A percentile compares a stretch with the other conserved stretches of the same genome.
These are phyloP conservation scores for Gryon sp. DNA, from an alignment of 1,140 invertebrate genomes.

Conservation along the genomic window DNA sequence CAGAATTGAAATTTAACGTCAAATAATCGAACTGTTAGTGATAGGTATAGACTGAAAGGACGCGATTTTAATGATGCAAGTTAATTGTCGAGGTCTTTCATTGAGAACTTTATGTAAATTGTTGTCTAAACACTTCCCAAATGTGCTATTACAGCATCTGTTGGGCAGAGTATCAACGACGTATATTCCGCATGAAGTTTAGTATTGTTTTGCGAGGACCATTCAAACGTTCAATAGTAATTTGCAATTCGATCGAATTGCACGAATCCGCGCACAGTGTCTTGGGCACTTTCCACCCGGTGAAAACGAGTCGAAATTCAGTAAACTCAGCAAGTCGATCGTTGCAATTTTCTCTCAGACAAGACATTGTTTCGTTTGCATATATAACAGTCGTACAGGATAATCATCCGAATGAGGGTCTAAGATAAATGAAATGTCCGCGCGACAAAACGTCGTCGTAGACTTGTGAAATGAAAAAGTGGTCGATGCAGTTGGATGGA, in stretches of 20 bases:
- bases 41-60: slow-evolving; percentile 14
- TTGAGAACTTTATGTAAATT: slow-evolving; percentile 49
- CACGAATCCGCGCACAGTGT: slow-evolving; percentile 35
- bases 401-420: slow-evolving; percentile 31
- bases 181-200: slow-evolving; percentile 44
- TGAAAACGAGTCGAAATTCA: slow-evolving; percentile 37
- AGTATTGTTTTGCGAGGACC: slow-evolving; percentile 33
- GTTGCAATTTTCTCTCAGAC: slow-evolving; percentile 46
- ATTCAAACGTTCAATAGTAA: slow-evolving; percentile 54
- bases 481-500: no score
- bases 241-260: slow-evolving; percentile 56
- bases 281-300: slow-evolving; percentile 11
- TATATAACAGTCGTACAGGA: slow-evolving; percentile 31
- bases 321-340: slow-evolving; percentile 52
- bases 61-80: slow-evolving; percentile 10
- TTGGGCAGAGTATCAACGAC: slow-evolving; percentile 24
- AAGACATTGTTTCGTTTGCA: slow-evolving; percentile 44
- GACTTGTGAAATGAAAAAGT: no score
- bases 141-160: slow-evolving; percentile 54
- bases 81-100: slow-evolving; percentile 47
- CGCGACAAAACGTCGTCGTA: slow-evolving; percentile 1
- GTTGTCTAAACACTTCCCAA: slow-evolving; percentile 54
- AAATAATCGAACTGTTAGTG: slow-evolving; percentile 7
- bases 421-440: slow-evolving; percentile 41
- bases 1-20: no score